Evolutionary conservation across 2,888 invertebrate genomes (phyloP).

Genomic region (Trachelus troglodyta): DNA sequence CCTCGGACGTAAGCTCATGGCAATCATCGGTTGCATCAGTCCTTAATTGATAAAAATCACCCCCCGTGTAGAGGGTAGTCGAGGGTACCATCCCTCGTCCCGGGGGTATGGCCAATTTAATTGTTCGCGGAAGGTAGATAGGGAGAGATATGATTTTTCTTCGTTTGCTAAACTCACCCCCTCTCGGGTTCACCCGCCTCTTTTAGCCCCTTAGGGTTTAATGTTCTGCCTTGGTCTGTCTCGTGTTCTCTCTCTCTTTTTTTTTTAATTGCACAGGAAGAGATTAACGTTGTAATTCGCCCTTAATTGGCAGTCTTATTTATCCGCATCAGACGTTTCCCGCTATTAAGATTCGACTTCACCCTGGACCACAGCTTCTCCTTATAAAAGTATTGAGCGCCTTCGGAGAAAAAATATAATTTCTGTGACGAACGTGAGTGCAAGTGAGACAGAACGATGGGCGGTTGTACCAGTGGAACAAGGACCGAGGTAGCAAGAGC

Average conservation of each 20-base stretch:
- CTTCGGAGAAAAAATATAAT: no score
- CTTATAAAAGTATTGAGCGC: no score
- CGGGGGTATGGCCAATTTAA: conserved; percentile 3
- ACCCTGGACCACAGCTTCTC: no score
- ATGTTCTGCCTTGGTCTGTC: not conserved
- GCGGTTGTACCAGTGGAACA: no score
- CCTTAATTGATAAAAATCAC: conserved; percentile 25
- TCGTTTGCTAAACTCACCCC: conserved; percentile 3
- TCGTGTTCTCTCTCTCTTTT: not conserved
- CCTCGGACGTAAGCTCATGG: not conserved
- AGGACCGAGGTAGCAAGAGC: no score
- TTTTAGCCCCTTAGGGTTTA: not conserved
- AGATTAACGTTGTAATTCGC: conserved; percentile 11
- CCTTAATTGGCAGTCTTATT: conserved; percentile 1
- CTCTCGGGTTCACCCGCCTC: not conserved
- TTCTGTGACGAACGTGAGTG: no score
- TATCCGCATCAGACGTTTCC: not conserved
- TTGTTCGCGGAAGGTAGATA: conserved; percentile 4
- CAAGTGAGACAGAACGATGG: no score
- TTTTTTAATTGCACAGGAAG: not conserved
- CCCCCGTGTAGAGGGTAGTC: conserved; percentile 6
- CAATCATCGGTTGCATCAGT: conserved; percentile 4
- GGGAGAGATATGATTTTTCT: conserved; percentile 9
- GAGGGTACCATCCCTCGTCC: not conserved
- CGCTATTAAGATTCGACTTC: not conserved